Evolutionary conservation across 2,797 vertebrate genomes (phyloP).

Genomic region (Centroberyx gerrardi): DNA sequence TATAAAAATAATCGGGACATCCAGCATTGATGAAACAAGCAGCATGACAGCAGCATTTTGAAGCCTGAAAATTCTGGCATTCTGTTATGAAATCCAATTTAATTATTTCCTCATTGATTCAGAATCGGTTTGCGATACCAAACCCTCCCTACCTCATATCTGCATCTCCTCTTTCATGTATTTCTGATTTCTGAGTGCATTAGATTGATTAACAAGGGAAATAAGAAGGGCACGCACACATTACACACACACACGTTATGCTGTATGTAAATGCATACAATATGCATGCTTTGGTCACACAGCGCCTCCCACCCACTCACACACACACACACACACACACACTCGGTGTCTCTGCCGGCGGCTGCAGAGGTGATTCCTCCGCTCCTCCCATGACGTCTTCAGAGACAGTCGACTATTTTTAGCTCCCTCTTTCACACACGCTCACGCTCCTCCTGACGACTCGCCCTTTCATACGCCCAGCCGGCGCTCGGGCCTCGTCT

Average conservation of each 20-base stretch:
- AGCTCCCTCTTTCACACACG: conserved; percentile 48
- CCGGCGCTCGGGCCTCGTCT: conserved; percentile 9
- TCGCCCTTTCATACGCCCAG: conserved; percentile 39
- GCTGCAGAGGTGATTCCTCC: conserved; percentile 73
- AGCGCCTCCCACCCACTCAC: background rate
- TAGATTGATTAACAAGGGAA: conserved; percentile 9
- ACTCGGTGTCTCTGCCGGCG: conserved; percentile 44
- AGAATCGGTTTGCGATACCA: too few species aligned
- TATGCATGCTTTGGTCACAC: background rate
- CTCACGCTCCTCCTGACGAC: conserved; percentile 34
- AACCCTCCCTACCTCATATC: too few species aligned
- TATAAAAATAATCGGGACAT: too few species aligned
- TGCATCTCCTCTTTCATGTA: background rate
- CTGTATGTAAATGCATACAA: conserved; percentile 28
- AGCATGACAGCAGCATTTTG: too few species aligned
- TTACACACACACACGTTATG: background rate
- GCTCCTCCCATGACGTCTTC: conserved; percentile 54
- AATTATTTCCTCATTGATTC: too few species aligned
- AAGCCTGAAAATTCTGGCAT: too few species aligned
- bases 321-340: conserved; percentile 9
- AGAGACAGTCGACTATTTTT: conserved; percentile 73
- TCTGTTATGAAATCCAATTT: too few species aligned
- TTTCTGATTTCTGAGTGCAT: conserved; percentile 19
- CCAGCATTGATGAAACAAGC: too few species aligned
- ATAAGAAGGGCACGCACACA: conserved; percentile 8